Evolutionary conservation across 2,113 vertebrate species (phyloP), one percentile per base, ranked within the genome.

Genomic region (Todiramphus saurophagus): DNA sequence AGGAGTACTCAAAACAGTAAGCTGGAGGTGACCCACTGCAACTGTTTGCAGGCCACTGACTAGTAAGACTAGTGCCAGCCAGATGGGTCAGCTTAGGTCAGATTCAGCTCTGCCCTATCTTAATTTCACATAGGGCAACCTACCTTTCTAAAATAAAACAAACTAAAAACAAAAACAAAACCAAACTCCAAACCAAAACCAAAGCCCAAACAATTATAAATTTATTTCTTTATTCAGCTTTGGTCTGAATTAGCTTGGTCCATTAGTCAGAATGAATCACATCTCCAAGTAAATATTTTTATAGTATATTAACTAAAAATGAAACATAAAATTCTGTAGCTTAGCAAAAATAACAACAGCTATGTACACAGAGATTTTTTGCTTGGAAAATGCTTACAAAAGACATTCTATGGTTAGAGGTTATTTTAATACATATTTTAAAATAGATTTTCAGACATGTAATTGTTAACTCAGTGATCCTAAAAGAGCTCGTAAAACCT

Each of bases 241-340:
- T 89, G 43, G 60, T 59, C 89, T 87, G 51, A 77, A 90, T 94
- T 89, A 90, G 31, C 46, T 83, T 67, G 56, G 67, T 86, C 43
- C 64, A 30, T 90, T 90, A 90, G 83, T 94, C 88, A 95, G 56
- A 56, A 83, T 4, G 75, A 93, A 93, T 93, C 93, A 90, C 30
- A 60, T 95, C 64, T 95, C 94, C 94, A 97, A 94, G 80, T 63
- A 96, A 94, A 93, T 94, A 92, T 94, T 96, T 94, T 67, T 81
- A 43, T 78, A 81, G 46, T 43, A 39, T 64, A 81, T 72, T 90
- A 86, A 74, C 72, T 55, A 63, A 90, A 56, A 93, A 59, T 48
- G 59, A 89, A 93, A 80, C 92, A 93, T 3, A 48, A 80, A 83
- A 90, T 94, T 89, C 68, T 50, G 72, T 59, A 68, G 59, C 80